A percentile compares a stretch with the other conserved stretches of the same genome.
Conservation (phyloP, 1,140 invertebrate genomes). For the Ectropis grisescens region DNA sequence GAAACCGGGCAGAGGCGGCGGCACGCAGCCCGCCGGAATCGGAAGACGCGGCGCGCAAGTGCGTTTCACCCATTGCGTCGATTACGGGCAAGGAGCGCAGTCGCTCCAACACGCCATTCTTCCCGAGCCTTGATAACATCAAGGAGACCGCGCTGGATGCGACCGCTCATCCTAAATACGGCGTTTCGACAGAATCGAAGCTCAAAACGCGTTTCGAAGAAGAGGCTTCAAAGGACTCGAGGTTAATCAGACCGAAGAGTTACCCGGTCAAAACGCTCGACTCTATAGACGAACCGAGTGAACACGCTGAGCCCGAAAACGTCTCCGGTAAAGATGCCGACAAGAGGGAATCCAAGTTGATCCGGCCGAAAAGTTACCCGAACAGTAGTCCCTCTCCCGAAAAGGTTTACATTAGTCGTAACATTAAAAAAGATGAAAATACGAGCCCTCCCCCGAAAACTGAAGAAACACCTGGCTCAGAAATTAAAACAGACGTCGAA, state of each 20-base stretch:
- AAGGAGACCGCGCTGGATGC: slow-evolving; percentile 39
- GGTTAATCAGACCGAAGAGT: slow-evolving; percentile 55
- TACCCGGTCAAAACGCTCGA: slow-evolving; percentile 57
- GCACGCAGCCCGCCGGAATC: slow-evolving; percentile 23
- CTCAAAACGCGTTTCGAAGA: slow-evolving; percentile 13
- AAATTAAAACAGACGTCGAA: slow-evolving; percentile 52
- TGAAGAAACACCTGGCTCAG: slow-evolving; percentile 12
- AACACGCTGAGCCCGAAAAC: slow-evolving; percentile 16
- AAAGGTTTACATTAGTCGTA: slow-evolving; percentile 43
- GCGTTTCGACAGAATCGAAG: slow-evolving; percentile 1
- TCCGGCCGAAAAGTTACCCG: slow-evolving; percentile 74
- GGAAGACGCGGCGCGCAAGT: slow-evolving; percentile 33
- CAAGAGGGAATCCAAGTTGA: slow-evolving; percentile 71
- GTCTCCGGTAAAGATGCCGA: slow-evolving; percentile 29
- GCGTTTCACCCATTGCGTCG: slow-evolving; percentile 46
- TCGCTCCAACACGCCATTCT: slow-evolving; percentile 62
- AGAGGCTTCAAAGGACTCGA: slow-evolving; percentile 32
- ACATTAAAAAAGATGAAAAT: slow-evolving; percentile 29
- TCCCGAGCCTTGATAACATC: slow-evolving; percentile 63
- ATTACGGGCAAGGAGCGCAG: slow-evolving; percentile 50
- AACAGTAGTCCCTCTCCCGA: slow-evolving; percentile 54
- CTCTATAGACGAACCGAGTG: slow-evolving; percentile 32
- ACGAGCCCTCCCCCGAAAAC: slow-evolving; percentile 22
- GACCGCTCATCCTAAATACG: neutral
- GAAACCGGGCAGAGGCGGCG: slow-evolving; percentile 53